Evolutionary conservation across 2,113 vertebrate genomes (phyloP).

Genomic region (Aphelocoma coerulescens): DNA sequence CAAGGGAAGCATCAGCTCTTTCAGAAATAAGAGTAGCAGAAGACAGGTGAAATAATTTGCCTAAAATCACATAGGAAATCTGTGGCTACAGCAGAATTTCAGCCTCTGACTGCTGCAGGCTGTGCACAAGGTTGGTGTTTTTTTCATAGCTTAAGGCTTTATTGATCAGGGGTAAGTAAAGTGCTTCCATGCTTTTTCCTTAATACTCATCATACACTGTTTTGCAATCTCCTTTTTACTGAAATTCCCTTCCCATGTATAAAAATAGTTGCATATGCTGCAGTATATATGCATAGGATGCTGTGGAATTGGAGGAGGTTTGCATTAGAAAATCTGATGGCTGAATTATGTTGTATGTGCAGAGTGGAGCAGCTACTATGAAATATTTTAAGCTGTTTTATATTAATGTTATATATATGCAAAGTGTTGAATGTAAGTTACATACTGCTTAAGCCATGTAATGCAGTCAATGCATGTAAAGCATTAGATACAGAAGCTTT

Average conservation of each 20-base stretch:
- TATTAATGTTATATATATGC: background rate
- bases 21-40: background rate
- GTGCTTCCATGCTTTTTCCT: background rate
- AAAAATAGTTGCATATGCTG: background rate
- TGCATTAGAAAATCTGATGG: background rate
- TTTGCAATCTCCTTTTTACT: background rate
- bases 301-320: background rate
- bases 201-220: background rate
- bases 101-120: background rate
- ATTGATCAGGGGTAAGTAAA: background rate
- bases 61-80: background rate
- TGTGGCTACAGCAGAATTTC: background rate
- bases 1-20: background rate
- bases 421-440: background rate
- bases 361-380: background rate
- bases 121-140: background rate
- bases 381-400: background rate
- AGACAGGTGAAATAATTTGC: background rate
- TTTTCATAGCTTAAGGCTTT: background rate
- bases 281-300: background rate
- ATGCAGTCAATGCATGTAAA: background rate
- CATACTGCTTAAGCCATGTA: background rate
- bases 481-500: background rate
- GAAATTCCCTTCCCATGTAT: background rate
- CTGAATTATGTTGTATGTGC: background rate